A percentile compares a stretch with the other conserved stretches of the same genome.
These are phyloP conservation scores for Dipus sagitta DNA, from an alignment of 2,797 vertebrate species.

Conservation along the genomic window DNA sequence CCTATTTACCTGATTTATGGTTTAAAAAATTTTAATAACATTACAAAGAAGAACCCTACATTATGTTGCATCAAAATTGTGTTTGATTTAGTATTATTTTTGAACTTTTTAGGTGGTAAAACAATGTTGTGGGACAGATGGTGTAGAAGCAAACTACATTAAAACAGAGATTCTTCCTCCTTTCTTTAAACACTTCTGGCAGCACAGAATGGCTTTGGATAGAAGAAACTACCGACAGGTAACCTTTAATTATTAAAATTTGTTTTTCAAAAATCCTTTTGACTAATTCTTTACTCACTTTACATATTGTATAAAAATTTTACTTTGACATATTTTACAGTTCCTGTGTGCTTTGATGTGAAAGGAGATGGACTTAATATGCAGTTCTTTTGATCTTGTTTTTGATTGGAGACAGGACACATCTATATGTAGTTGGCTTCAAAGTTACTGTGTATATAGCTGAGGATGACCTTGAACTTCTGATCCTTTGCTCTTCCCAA, in stretches of 20 bases:
- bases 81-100: slow-evolving; percentile 1
- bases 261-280: slow-evolving; percentile 13
- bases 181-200: slow-evolving; percentile 99
- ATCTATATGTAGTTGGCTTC: background rate
- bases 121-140: slow-evolving; percentile 98
- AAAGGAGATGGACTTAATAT: slow-evolving; percentile 32
- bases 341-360: slow-evolving; percentile 27
- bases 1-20: background rate
- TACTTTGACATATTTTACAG: background rate
- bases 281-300: background rate
- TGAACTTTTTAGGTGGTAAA: slow-evolving; percentile 94
- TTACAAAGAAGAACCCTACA: background rate
- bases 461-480: too few relatives aligned
- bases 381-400: background rate
- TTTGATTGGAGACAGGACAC: background rate
- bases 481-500: too few relatives aligned
- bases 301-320: background rate
- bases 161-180: slow-evolving; percentile 99
- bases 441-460: too few relatives aligned
- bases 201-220: slow-evolving; percentile 99
- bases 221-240: slow-evolving; percentile 99
- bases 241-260: slow-evolving; percentile 39
- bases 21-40: slow-evolving; percentile 1
- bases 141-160: slow-evolving; percentile 99
- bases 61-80: background rate